Conservation (phyloP, 2,113 vertebrate genomes). For the Phalacrocorax aristotelis region DNA sequence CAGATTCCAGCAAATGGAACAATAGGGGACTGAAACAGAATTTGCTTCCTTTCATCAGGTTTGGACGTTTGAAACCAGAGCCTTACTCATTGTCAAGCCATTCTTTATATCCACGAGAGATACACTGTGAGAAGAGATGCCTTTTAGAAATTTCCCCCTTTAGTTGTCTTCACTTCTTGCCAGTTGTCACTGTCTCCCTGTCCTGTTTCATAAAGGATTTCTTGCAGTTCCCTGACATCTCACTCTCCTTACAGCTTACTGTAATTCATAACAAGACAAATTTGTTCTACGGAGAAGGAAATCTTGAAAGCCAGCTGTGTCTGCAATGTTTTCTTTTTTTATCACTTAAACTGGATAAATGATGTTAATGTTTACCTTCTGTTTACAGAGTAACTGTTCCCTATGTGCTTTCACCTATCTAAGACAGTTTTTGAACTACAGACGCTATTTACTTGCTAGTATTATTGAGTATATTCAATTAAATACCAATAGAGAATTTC, state of each 20-base stretch:
- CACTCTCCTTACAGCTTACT: neutral
- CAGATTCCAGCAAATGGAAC: neutral
- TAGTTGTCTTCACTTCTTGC: neutral
- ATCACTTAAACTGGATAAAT: neutral
- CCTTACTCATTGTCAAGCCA: neutral
- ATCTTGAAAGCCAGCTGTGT: neutral
- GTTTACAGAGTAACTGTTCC: neutral
- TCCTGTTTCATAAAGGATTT: constrained; percentile 25
- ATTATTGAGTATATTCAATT: neutral
- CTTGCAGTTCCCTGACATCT: constrained; percentile 2
- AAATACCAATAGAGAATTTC: neutral
- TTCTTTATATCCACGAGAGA: neutral
- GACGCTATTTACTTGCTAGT: neutral
- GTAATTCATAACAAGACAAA: constrained; percentile 27
- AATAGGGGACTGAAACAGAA: neutral
- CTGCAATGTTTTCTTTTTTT: neutral
- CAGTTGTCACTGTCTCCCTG: neutral
- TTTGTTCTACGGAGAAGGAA: constrained; percentile 32
- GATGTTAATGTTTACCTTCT: neutral
- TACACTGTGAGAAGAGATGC: neutral
- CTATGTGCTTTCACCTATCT: neutral
- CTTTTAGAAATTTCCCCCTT: neutral
- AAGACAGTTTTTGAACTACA: neutral
- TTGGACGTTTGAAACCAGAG: neutral
- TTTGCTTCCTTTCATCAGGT: neutral